Conservation (phyloP, 2,797 vertebrate species). For the Eulemur mongoz region DNA sequence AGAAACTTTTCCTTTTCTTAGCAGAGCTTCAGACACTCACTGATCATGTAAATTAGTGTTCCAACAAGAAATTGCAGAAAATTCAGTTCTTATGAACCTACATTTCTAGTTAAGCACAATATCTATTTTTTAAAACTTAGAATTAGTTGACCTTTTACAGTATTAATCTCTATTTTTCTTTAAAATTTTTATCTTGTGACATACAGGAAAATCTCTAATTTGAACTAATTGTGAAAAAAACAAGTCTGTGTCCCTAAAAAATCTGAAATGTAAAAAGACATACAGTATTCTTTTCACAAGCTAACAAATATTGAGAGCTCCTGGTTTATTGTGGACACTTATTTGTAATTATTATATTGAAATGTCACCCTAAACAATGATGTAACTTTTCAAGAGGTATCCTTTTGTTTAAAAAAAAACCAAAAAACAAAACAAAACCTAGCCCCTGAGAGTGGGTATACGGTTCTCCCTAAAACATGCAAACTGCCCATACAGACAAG, state of each 20-base stretch:
- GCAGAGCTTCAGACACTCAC: slow-evolving; percentile 60
- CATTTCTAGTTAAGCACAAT: slow-evolving; percentile 72
- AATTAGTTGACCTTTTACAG: slow-evolving; percentile 33
- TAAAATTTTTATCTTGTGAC: slow-evolving; percentile 7
- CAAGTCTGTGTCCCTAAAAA: background rate
- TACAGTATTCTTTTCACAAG: background rate
- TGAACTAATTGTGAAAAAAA: slow-evolving; percentile 23
- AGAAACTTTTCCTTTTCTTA: slow-evolving; percentile 63
- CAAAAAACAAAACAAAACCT: background rate
- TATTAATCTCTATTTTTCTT: background rate
- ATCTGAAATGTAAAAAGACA: background rate
- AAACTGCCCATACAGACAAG: background rate
- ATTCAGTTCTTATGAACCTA: slow-evolving; percentile 76
- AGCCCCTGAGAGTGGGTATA: background rate
- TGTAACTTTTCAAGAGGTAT: background rate
- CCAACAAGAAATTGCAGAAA: slow-evolving; percentile 77
- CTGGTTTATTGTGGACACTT: background rate
- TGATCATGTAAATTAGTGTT: slow-evolving; percentile 74
- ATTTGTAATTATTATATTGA: background rate
- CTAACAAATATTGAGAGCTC: background rate
- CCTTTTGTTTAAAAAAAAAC: background rate
- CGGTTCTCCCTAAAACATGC: background rate
- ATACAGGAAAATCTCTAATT: slow-evolving; percentile 36
- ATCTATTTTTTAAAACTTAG: slow-evolving; percentile 70
- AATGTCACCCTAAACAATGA: background rate